Evolutionary conservation across 2,113 vertebrate species (phyloP).

Genomic region (Pelecanoides urinatrix): DNA sequence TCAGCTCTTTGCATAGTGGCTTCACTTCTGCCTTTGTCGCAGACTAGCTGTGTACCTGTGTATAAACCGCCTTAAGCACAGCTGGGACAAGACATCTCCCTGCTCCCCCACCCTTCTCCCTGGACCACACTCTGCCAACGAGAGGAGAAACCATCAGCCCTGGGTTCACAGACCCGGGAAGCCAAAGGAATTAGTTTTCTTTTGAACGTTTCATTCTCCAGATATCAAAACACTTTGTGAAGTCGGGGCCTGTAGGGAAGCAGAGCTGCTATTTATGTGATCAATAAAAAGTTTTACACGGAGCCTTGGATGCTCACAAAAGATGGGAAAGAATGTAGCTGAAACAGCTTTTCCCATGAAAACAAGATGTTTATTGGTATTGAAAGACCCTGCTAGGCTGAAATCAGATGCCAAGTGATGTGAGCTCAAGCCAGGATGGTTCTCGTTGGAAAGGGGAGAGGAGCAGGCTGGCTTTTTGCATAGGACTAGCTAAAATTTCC

Average conservation of each 20-base stretch:
- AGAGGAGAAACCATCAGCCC: neutral
- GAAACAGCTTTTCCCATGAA: slow-evolving; percentile 39
- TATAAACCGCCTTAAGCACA: neutral
- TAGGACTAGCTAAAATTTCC: neutral
- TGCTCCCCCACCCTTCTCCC: neutral
- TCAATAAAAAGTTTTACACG: slow-evolving; percentile 58
- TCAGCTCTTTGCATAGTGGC: neutral
- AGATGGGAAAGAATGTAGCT: slow-evolving; percentile 45
- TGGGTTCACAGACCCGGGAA: neutral
- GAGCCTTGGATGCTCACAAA: slow-evolving; percentile 46
- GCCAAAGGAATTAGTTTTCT: neutral
- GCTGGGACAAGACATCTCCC: neutral
- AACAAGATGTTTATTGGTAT: slow-evolving; percentile 59
- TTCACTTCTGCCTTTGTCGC: neutral
- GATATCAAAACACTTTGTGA: slow-evolving; percentile 35
- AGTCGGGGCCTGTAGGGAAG: neutral
- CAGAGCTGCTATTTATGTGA: slow-evolving; percentile 55
- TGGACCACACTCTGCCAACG: neutral
- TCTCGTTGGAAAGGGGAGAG: neutral
- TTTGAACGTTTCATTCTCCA: slow-evolving; percentile 12
- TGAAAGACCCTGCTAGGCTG: slow-evolving; percentile 50
- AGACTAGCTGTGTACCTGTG: neutral
- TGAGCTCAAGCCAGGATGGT: neutral
- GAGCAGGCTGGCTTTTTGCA: neutral
- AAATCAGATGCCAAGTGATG: slow-evolving; percentile 13